Percentiles rank a stretch among this genome's conserved stretches.
These are phyloP conservation scores for Euglossa dilemma DNA, from an alignment of 1,140 invertebrate genomes.

Conservation along the genomic window DNA sequence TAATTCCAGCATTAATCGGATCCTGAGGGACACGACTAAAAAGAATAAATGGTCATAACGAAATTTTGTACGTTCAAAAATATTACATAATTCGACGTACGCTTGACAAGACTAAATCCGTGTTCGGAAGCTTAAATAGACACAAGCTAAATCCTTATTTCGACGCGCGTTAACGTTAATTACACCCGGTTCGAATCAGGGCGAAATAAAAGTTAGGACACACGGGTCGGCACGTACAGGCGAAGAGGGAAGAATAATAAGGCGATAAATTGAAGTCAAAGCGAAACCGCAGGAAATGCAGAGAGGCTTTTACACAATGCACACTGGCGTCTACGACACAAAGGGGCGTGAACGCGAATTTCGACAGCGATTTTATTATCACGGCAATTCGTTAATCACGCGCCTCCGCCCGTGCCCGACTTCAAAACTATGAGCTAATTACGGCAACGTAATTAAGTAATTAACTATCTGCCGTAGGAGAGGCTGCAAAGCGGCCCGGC, in stretches of 20 bases:
- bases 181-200: too few relatives aligned
- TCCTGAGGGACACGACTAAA: too few relatives aligned
- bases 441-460: conserved; percentile 76
- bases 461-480: conserved; percentile 71
- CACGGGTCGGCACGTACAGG: too few relatives aligned
- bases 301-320: not conserved
- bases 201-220: too few relatives aligned
- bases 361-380: conserved; percentile 55
- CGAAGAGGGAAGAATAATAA: not conserved
- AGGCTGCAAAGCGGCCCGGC: conserved; percentile 48
- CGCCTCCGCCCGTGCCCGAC: conserved; percentile 43
- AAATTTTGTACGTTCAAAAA: too few relatives aligned
- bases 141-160: too few relatives aligned
- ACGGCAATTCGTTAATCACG: conserved; percentile 66
- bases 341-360: conserved; percentile 14
- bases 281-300: not conserved
- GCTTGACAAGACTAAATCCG: too few relatives aligned
- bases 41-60: too few relatives aligned
- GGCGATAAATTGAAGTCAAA: not conserved
- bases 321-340: not conserved
- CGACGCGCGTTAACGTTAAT: too few relatives aligned
- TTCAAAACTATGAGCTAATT: conserved; percentile 72
- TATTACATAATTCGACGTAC: too few relatives aligned
- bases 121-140: too few relatives aligned
- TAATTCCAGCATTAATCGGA: too few relatives aligned